Evolutionary conservation across 2,797 vertebrate species (phyloP).

Genomic region (Babyrousa celebensis): DNA sequence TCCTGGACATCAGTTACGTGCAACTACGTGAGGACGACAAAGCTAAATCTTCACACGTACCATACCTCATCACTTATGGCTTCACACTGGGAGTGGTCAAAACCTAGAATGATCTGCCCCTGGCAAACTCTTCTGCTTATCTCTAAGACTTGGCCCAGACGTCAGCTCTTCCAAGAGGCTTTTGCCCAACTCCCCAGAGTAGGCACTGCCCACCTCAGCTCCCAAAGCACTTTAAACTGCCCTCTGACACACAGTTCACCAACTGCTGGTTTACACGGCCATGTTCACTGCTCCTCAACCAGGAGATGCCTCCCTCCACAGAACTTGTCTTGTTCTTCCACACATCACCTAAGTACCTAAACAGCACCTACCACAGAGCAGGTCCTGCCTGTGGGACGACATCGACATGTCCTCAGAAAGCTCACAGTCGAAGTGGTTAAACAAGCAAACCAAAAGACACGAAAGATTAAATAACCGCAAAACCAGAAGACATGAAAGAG

Average conservation of each 20-base stretch:
- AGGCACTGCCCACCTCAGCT: background rate
- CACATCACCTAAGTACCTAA: background rate
- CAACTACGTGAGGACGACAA: background rate
- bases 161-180: constrained; percentile 27
- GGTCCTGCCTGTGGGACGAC: background rate
- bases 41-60: constrained; percentile 56
- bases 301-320: background rate
- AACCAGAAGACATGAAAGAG: background rate
- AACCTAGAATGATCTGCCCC: background rate
- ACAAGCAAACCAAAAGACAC: background rate
- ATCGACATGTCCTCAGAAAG: background rate
- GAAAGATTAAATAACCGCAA: too few species aligned
- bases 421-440: constrained; percentile 7
- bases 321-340: constrained; percentile 16
- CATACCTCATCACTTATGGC: background rate
- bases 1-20: background rate
- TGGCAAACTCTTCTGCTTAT: constrained; percentile 47
- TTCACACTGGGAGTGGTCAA: constrained; percentile 17
- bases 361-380: background rate
- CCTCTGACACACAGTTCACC: constrained; percentile 3
- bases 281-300: background rate
- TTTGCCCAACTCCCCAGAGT: constrained; percentile 9
- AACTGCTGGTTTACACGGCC: background rate
- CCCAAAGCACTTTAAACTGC: background rate
- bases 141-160: constrained; percentile 51